A percentile compares a stretch with the other conserved stretches of the same genome.
These are phyloP conservation scores for Drosophila bipectinata DNA, from an alignment of 1,140 invertebrate genomes.

Conservation along the genomic window DNA sequence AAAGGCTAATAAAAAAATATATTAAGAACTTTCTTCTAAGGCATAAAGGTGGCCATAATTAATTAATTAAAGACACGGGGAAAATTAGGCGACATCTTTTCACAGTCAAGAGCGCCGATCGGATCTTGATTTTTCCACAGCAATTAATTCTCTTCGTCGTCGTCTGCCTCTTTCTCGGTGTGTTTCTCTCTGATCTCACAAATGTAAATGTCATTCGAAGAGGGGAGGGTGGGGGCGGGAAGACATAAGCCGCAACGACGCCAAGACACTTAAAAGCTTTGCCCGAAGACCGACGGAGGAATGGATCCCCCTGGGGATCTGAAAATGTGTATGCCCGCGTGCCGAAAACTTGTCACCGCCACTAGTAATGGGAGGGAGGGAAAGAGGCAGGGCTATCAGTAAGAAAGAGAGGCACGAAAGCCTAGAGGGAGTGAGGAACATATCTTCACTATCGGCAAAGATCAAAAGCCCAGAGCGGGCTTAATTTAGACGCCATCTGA, in stretches of 20 bases:
- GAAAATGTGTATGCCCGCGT: slow-evolving; percentile 78
- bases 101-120: slow-evolving; percentile 60
- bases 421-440: background rate
- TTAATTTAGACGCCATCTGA: slow-evolving; percentile 75
- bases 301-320: slow-evolving; percentile 55
- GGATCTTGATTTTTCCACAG: slow-evolving; percentile 71
- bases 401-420: slow-evolving; percentile 3
- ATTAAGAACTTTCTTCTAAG: slow-evolving; percentile 34
- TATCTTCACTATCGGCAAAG: slow-evolving; percentile 52
- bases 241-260: slow-evolving; percentile 73
- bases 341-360: slow-evolving; percentile 81
- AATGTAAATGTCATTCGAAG: slow-evolving; percentile 69
- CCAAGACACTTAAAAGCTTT: slow-evolving; percentile 83
- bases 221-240: slow-evolving; percentile 24
- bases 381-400: background rate
- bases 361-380: slow-evolving; percentile 7
- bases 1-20: slow-evolving; percentile 45
- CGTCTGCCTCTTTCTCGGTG: slow-evolving; percentile 15
- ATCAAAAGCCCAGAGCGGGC: slow-evolving; percentile 54
- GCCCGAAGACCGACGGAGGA: slow-evolving; percentile 25
- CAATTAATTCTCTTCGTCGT: slow-evolving; percentile 62
- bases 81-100: slow-evolving; percentile 79
- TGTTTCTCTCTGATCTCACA: slow-evolving; percentile 52
- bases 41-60: slow-evolving; percentile 56
- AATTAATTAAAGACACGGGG: slow-evolving; percentile 69